These are phyloP conservation scores for Adrianichthys oophorus DNA, from an alignment of 2,797 vertebrate species.

Conservation along the genomic window DNA sequence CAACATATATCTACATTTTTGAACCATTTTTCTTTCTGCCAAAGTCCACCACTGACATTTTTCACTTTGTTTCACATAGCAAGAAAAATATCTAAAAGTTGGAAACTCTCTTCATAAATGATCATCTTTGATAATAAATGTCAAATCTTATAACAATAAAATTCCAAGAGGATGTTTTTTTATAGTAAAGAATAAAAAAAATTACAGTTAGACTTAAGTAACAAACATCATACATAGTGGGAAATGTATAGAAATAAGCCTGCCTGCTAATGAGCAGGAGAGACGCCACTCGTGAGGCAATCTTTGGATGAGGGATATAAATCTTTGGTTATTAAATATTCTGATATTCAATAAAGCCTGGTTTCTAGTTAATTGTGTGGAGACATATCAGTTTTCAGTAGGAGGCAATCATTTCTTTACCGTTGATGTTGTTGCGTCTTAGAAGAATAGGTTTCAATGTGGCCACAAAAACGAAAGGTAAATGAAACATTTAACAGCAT, in stretches of 20 bases:
- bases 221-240: conserved; percentile 14
- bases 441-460: conserved; percentile 2
- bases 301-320: conserved; percentile 20
- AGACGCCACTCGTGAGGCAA: conserved; percentile 11
- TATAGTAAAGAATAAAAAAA: background rate
- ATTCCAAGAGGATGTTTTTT: no score
- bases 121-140: no score
- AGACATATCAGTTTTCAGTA: conserved; percentile 33
- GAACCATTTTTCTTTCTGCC: no score
- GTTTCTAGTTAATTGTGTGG: conserved; percentile 35
- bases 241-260: background rate
- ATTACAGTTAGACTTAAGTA: conserved; percentile 5
- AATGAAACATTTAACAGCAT: background rate
- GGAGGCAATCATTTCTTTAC: conserved; percentile 18
- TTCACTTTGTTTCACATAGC: no score
- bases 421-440: background rate
- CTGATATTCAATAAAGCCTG: conserved; percentile 4
- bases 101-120: no score
- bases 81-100: no score
- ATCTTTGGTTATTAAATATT: conserved; percentile 24
- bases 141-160: no score
- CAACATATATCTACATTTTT: no score
- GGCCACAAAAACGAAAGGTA: conserved; percentile 3
- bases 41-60: no score
- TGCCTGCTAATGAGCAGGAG: conserved; percentile 13